phyloP scores from a whole-genome alignment of 2,888 invertebrate species.

The Yponomeuta evonymella region DNA sequence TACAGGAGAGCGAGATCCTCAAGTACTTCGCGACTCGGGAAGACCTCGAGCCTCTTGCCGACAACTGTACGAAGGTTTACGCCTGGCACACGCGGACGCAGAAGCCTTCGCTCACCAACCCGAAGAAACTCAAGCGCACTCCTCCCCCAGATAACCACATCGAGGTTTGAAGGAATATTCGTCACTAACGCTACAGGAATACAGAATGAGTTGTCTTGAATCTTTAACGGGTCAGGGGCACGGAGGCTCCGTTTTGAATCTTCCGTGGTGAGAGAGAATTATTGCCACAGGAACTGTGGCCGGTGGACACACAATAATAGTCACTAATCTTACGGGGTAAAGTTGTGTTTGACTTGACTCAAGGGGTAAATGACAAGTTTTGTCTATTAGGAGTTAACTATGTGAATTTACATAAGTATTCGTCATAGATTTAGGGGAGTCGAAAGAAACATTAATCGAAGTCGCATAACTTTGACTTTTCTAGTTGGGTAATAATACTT shows the following conservation, averaged over 20 bases:
- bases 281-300: not conserved
- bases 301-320: not conserved
- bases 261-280: not conserved
- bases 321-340: not conserved
- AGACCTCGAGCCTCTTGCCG: conserved; percentile 93
- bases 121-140: conserved; percentile 76
- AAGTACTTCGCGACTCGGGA: conserved; percentile 82
- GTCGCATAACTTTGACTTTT: too few species aligned
- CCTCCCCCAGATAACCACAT: conserved; percentile 56
- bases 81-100: conserved; percentile 99
- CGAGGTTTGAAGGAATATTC: conserved; percentile 47
- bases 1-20: conserved; percentile 87
- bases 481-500: not conserved
- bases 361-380: too few species aligned
- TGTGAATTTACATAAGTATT: too few species aligned
- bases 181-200: not conserved
- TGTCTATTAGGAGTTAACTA: too few species aligned
- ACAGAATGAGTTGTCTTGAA: not conserved
- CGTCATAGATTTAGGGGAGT: not conserved
- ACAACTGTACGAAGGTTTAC: conserved; percentile 93
- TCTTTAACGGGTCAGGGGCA: not conserved
- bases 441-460: too few species aligned
- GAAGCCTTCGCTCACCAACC: conserved; percentile 76
- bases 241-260: not conserved
- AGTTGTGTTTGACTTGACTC: not conserved